phyloP scores from a whole-genome alignment of 2,888 invertebrate species.

The Melinopterus prodromus region DNA sequence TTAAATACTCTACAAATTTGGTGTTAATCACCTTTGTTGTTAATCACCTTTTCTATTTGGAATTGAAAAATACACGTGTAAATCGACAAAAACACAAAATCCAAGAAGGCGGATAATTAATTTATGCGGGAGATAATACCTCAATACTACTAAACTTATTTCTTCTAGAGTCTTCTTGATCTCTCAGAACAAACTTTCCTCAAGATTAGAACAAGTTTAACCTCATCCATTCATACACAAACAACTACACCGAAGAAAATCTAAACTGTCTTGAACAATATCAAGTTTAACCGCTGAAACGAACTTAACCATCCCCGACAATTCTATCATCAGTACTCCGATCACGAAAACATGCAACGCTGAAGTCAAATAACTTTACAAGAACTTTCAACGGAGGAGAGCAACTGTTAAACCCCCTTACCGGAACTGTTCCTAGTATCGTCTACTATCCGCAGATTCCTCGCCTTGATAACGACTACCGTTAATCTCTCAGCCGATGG shows the following conservation, averaged over 20 bases:
- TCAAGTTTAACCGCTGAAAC: neutral
- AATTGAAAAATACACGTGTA: too few relatives aligned
- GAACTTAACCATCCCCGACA: neutral
- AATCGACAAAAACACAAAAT: too few relatives aligned
- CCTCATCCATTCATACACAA: too few relatives aligned
- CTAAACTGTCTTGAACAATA: neutral
- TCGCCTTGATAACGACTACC: slow-evolving; percentile 66
- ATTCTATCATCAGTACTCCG: neutral
- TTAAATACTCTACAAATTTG: too few relatives aligned
- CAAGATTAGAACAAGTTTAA: too few relatives aligned
- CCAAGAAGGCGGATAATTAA: too few relatives aligned
- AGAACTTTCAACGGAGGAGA: neutral
- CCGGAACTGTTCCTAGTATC: slow-evolving; percentile 59
- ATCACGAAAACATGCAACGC: neutral
- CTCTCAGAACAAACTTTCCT: too few relatives aligned
- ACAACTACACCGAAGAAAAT: neutral
- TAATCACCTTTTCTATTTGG: too few relatives aligned
- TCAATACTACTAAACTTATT: too few relatives aligned
- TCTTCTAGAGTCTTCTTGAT: too few relatives aligned
- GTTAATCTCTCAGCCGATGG: slow-evolving; percentile 67
- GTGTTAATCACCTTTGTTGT: too few relatives aligned
- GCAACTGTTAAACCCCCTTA: slow-evolving; percentile 33
- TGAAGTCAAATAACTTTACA: neutral
- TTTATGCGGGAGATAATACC: too few relatives aligned
- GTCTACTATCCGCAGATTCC: slow-evolving; percentile 61